Evolutionary conservation across 2,113 vertebrate genomes (phyloP).

Genomic region (Sapayoa aenigma): DNA sequence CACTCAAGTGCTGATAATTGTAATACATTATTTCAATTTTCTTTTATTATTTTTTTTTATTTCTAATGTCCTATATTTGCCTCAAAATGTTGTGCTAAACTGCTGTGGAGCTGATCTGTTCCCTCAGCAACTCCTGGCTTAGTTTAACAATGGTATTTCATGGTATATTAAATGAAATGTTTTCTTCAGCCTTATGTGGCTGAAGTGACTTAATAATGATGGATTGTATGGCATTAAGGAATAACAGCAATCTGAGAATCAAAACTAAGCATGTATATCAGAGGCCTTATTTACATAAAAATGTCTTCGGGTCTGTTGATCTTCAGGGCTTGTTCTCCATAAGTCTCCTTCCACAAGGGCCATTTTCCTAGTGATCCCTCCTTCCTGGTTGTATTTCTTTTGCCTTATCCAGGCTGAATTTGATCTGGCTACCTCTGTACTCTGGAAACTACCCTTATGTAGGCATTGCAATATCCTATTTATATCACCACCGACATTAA

Average conservation of each 20-base stretch:
- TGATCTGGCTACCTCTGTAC: not conserved
- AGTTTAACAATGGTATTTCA: not conserved
- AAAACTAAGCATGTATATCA: not conserved
- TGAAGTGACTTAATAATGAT: not conserved
- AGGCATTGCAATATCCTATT: conserved; percentile 19
- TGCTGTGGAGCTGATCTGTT: not conserved
- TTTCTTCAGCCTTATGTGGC: not conserved
- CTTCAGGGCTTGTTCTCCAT: not conserved
- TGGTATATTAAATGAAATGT: too few species aligned
- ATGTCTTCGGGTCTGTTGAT: not conserved
- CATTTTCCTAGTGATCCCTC: not conserved
- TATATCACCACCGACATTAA: not conserved
- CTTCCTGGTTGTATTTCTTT: not conserved
- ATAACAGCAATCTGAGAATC: not conserved
- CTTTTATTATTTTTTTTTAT: not conserved
- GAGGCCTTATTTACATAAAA: not conserved
- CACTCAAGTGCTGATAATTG: not conserved
- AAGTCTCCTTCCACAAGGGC: not conserved
- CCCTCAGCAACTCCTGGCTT: not conserved
- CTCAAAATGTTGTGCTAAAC: not conserved
- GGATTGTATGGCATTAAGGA: not conserved
- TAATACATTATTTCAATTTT: not conserved
- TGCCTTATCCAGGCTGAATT: not conserved
- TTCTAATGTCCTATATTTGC: not conserved
- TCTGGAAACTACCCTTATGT: not conserved